A percentile compares a stretch with the other conserved stretches of the same genome.
These are phyloP conservation scores for Pissodes strobi DNA, from an alignment of 1,140 invertebrate species.

Conservation along the genomic window DNA sequence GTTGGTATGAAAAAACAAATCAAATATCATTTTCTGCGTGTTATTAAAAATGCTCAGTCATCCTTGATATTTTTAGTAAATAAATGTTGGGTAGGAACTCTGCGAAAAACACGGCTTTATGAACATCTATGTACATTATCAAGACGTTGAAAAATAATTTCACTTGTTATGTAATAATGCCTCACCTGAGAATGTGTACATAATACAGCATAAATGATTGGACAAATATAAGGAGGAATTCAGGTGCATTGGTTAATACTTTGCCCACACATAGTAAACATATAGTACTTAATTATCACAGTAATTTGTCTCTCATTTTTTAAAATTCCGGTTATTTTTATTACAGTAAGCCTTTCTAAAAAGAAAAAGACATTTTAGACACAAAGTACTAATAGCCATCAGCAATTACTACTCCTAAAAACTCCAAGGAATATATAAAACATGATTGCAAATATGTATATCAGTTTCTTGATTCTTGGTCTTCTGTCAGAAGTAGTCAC, in stretches of 20 bases:
- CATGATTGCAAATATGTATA: too few relatives aligned
- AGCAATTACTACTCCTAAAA: too few relatives aligned
- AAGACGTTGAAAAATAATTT: neutral
- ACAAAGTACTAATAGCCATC: too few relatives aligned
- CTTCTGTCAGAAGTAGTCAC: too few relatives aligned
- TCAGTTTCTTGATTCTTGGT: too few relatives aligned
- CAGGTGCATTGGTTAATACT: conserved; percentile 22
- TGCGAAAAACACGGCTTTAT: conserved; percentile 33
- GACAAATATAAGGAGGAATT: conserved; percentile 20
- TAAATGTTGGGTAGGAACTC: conserved; percentile 26
- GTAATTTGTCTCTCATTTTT: conserved; percentile 10
- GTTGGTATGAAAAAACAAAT: conserved; percentile 6
- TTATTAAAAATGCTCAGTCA: conserved; percentile 16
- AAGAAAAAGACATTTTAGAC: conserved; percentile 43
- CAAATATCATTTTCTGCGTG: conserved; percentile 15
- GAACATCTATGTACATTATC: conserved; percentile 12
- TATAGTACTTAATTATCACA: conserved; percentile 8
- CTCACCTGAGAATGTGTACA: conserved; percentile 13
- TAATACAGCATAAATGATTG: conserved; percentile 12
- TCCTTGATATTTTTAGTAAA: conserved; percentile 25
- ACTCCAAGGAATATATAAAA: too few relatives aligned
- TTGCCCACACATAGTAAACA: conserved; percentile 9
- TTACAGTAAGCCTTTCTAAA: conserved; percentile 39
- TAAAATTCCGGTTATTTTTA: neutral
- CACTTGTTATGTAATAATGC: conserved; percentile 7